Base-by-base conservation (phyloP, 1,140 invertebrate genomes). In the Augochlora pura region DNA sequence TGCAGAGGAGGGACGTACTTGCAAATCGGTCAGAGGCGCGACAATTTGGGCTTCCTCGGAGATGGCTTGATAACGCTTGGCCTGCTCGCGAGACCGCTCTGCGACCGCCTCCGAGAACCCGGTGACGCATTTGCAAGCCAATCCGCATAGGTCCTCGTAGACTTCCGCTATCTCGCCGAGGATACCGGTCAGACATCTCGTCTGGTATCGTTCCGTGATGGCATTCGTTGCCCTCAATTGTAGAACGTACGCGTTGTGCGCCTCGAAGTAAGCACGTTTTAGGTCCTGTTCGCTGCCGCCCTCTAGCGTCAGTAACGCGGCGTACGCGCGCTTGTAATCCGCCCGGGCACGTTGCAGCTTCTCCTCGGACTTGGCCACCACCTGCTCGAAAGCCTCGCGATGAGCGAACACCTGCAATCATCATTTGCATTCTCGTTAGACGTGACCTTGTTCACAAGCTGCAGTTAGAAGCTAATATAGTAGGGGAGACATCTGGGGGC, bases 191-290 rank as follows among this genome's bases (percentile, higher is more conserved):
- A 93, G 80, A 82, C 92, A 93, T 71, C 92, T 88, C 27, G 79
- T 81, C 81, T 93, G 91, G 89, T 96, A 96, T 77, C 95, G 93
- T 64, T 96, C 95, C 38, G 95, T 92, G 88, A 98, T 98, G 21
- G 97, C 97, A 90, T 99, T 99, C 69, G 98, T 98, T 52, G 97
- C 97, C 82, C 97, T 96, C 81, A 99, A 92, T 89, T 99, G 98
- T 82, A 98, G 97, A 23, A 99, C 96, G 93, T 99, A 99, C 63
- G 96, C 96, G 93, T 99, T 99, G 94, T 99, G 98, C 18, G 97
- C 95, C 90, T 98, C 97, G 87, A 97, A 96, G 91, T 98, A 98
- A 57, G 95, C 94, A 54, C 91, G 90, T 49, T 96, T 96, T 76
- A 97, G 92, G 68, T 95, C 94, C 76, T 95, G 95, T 16, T 93